Conservation (phyloP, 1,140 invertebrate genomes). For the Drosophila carrolli region DNA sequence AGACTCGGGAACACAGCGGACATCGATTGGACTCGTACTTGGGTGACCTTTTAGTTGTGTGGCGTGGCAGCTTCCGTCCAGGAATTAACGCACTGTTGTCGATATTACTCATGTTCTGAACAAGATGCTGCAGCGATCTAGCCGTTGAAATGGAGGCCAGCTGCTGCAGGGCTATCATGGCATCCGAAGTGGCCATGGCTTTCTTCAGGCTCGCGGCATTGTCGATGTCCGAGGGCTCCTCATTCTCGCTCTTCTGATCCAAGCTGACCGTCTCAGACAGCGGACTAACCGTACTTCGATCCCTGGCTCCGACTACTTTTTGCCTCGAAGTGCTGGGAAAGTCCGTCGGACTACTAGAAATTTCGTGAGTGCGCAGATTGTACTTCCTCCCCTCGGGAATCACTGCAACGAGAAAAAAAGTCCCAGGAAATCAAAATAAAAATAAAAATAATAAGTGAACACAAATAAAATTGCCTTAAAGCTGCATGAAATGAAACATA, state of each 20-base stretch:
- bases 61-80: conserved; percentile 62
- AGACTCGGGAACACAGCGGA: conserved; percentile 74
- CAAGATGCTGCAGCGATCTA: conserved; percentile 68
- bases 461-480: conserved; percentile 13
- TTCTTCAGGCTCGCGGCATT: conserved; percentile 43
- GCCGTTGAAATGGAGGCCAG: conserved; percentile 80
- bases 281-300: background rate
- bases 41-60: conserved; percentile 60
- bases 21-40: conserved; percentile 81
- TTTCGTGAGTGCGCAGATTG: conserved; percentile 52
- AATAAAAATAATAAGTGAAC: conserved; percentile 51
- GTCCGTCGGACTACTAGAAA: background rate
- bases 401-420: conserved; percentile 61
- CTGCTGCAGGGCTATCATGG: conserved; percentile 76
- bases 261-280: no score
- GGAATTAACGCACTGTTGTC: conserved; percentile 61
- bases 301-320: background rate
- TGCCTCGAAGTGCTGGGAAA: conserved; percentile 50
- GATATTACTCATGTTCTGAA: conserved; percentile 62
- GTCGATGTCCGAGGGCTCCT: conserved; percentile 39
- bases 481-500: conserved; percentile 24
- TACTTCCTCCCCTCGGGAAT: conserved; percentile 32
- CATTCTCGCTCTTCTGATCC: conserved; percentile 57
- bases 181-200: conserved; percentile 50
- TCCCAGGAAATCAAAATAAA: conserved; percentile 66